Evolutionary conservation across 2,797 vertebrate species (phyloP).

Genomic region (Silurus lanzhouensis): DNA sequence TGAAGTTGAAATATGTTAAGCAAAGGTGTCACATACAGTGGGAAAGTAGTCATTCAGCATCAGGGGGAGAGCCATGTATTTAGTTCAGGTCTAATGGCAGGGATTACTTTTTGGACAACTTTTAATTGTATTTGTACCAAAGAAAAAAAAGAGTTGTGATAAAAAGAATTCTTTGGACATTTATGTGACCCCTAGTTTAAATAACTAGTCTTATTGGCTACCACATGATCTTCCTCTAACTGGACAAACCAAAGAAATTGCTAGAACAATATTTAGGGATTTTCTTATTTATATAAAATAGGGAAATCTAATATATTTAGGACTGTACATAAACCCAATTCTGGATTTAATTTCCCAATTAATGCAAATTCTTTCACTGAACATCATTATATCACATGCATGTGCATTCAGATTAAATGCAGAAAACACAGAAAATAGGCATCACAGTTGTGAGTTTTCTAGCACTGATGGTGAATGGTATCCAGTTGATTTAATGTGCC

Average conservation of each 20-base stretch:
- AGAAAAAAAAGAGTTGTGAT: not conserved
- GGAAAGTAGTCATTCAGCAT: slow-evolving; percentile 94
- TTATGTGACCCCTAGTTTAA: not conserved
- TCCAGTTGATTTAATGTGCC: not conserved
- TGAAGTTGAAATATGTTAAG: slow-evolving; percentile 99
- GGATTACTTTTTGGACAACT: slow-evolving; percentile 61
- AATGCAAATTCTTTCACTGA: slow-evolving; percentile 2
- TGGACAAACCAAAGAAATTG: not conserved
- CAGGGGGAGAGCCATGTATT: slow-evolving; percentile 84
- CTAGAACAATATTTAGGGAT: slow-evolving; percentile 57
- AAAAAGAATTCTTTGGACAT: not conserved
- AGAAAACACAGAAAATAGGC: not conserved
- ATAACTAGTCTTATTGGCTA: too few relatives aligned
- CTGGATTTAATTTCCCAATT: not conserved
- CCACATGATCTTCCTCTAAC: not conserved
- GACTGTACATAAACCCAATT: not conserved
- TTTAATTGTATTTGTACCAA: not conserved
- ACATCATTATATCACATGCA: not conserved
- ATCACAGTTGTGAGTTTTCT: not conserved
- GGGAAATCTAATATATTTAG: not conserved
- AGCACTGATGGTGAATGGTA: not conserved
- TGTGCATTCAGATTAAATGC: too few relatives aligned
- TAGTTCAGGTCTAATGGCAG: slow-evolving; percentile 82
- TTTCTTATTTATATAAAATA: slow-evolving; percentile 41
- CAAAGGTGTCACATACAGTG: slow-evolving; percentile 94